A percentile compares a stretch with the other conserved stretches of the same genome.
Evolutionary conservation across 2,797 vertebrate species (phyloP).

Genomic region (Spinibarbus caldwelli): DNA sequence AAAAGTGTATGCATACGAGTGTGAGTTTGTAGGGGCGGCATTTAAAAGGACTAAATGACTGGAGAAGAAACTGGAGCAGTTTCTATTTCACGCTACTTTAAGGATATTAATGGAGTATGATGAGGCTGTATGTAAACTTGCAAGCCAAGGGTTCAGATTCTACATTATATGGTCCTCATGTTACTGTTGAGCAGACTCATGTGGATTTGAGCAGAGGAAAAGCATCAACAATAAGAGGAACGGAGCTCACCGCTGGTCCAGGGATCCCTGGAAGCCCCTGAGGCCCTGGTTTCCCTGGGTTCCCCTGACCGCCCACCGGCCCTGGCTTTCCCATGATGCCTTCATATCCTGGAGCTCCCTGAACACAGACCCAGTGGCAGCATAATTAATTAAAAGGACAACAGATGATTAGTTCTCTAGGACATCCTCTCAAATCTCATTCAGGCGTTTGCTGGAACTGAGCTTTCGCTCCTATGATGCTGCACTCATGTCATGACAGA

Average conservation of each 20-base stretch:
- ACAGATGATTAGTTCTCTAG: background rate
- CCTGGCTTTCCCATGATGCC: slow-evolving; percentile 92
- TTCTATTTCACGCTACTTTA: background rate
- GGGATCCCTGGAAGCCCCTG: slow-evolving; percentile 95
- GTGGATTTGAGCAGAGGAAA: background rate
- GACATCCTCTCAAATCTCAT: background rate
- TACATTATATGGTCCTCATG: too few relatives aligned
- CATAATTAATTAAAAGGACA: background rate
- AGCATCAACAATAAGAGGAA: background rate
- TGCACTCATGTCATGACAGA: background rate
- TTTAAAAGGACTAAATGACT: too few relatives aligned
- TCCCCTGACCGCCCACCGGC: slow-evolving; percentile 91
- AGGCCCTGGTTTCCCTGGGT: slow-evolving; percentile 87
- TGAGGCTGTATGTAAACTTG: background rate
- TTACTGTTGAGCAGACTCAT: too few relatives aligned
- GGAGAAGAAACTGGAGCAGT: too few relatives aligned
- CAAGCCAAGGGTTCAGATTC: too few relatives aligned
- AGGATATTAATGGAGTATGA: background rate
- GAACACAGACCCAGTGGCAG: slow-evolving; percentile 24
- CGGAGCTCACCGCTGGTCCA: slow-evolving; percentile 86
- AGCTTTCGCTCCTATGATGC: background rate
- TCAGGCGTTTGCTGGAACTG: background rate
- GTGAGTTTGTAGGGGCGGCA: too few relatives aligned
- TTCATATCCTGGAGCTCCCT: slow-evolving; percentile 91
- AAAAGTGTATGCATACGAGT: too few relatives aligned